These are phyloP conservation scores for Stylophora pistillata DNA, from an alignment of 64 coral and sea anemone genomes.

Conservation along the genomic window DNA sequence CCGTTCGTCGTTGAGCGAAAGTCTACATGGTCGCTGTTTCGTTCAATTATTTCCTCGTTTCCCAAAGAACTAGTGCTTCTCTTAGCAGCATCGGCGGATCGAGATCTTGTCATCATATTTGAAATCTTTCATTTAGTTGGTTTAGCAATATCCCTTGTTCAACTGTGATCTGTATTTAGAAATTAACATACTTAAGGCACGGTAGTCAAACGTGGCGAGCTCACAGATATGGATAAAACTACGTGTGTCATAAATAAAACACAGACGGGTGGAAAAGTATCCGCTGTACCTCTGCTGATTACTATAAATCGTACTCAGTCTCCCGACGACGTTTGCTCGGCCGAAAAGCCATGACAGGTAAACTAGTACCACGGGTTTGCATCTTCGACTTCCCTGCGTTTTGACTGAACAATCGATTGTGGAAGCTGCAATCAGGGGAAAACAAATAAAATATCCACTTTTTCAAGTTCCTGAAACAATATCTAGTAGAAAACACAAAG, in stretches of 20 bases:
- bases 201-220: background rate
- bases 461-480: too few relatives aligned
- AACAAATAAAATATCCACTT: too few relatives aligned
- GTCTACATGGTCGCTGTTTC: too few relatives aligned
- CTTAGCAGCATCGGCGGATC: background rate
- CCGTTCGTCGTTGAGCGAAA: background rate
- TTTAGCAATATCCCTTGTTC: background rate
- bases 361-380: too few relatives aligned
- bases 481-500: too few relatives aligned
- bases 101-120: conserved; percentile 5
- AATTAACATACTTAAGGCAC: too few relatives aligned
- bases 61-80: background rate
- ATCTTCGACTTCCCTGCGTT: too few relatives aligned
- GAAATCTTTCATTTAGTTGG: background rate
- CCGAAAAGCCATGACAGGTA: too few relatives aligned
- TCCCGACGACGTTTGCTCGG: too few relatives aligned
- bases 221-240: background rate
- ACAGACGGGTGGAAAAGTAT: background rate
- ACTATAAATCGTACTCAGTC: too few relatives aligned
- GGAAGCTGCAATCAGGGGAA: too few relatives aligned
- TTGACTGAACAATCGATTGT: too few relatives aligned
- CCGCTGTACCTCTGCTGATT: background rate
- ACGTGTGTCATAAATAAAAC: background rate
- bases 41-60: background rate
- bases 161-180: background rate